Conservation (phyloP, 2,888 invertebrate species). For the Gandaritis pyraliata region DNA sequence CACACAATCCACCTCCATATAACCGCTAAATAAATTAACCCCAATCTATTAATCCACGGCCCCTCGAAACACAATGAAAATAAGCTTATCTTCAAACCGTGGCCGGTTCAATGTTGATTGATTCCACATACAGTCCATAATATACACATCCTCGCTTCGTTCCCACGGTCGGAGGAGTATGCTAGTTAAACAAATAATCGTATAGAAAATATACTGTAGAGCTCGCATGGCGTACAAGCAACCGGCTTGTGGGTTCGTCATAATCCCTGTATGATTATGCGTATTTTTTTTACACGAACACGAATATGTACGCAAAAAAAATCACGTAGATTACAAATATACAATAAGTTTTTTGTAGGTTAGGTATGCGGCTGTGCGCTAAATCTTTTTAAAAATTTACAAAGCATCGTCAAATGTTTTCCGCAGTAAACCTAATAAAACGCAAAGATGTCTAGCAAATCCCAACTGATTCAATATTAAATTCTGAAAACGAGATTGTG, state of each 20-base stretch:
- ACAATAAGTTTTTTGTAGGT: no score
- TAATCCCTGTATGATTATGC: no score
- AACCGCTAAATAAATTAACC: background rate
- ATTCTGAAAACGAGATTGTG: constrained; percentile 22
- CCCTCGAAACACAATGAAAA: constrained; percentile 21
- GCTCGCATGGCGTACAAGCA: background rate
- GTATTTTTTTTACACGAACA: no score
- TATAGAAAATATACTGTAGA: background rate
- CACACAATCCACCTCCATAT: no score
- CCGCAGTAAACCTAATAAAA: constrained; percentile 10
- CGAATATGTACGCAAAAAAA: no score
- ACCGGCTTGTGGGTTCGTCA: no score
- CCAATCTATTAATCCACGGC: constrained; percentile 7
- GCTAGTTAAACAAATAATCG: constrained; percentile 17
- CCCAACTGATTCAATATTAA: constrained; percentile 23
- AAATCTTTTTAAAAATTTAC: background rate
- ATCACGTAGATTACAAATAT: no score
- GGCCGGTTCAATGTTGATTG: constrained; percentile 21
- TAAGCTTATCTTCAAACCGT: constrained; percentile 26
- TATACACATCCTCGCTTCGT: constrained; percentile 6
- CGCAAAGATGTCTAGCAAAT: constrained; percentile 15
- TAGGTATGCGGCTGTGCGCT: background rate
- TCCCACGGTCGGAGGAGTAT: constrained; percentile 14
- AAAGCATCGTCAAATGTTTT: background rate
- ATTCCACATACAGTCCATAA: constrained; percentile 19